Base-by-base conservation (phyloP, 2,113 vertebrate species). In the Lepus europaeus region DNA sequence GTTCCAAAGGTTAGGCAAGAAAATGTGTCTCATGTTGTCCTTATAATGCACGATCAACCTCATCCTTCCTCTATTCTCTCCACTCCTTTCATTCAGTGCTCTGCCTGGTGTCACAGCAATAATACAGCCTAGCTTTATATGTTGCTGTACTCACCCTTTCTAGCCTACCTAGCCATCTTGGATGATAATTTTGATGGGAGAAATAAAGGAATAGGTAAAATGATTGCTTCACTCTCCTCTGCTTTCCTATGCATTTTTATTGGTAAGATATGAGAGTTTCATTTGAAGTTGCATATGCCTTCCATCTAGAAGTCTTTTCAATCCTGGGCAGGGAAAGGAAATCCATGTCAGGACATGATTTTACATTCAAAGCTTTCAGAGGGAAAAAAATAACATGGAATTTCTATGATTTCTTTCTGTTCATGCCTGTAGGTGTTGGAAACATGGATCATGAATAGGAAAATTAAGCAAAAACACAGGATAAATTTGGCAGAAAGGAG, bases 331-430 rank as follows among this genome's bases (percentile, higher is more conserved):
- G 73, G 17, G 27, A 49, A 86, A 77, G n/a, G 11, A 84, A 9
- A 74, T 0, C 33, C 9, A 49, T 13, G 19, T 25, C 17, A 36
- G 49, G 9, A 22, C 22, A 77, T 51, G 14, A 90, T 36, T 87
- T 36, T 25, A 79, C 16, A 94, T 4, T n/a, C 9, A 45, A 61
- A 23, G 11, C 3, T 72, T 63, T 61, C 49, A 63, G 17, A 1
- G 9, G 16, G 13, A 11, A 63, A 74, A 73, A 94, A 4, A 5
- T 36, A 90, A 64, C 3, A 56, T 64, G 33, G 6, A 1, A 49
- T 82, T 91, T 96, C 14, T 64, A 77, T 22, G 9, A 2, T 84
- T 76, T 96, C 13, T 83, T 89, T 61, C 29, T 25, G 8, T 72
- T 19, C 23, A 12, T 45, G 20, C 63, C 5, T 94, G 23, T 53